Percentiles rank a stretch among this genome's conserved stretches.
Conservation (phyloP, 2,797 vertebrate species). For the Ispidina lecontei region DNA sequence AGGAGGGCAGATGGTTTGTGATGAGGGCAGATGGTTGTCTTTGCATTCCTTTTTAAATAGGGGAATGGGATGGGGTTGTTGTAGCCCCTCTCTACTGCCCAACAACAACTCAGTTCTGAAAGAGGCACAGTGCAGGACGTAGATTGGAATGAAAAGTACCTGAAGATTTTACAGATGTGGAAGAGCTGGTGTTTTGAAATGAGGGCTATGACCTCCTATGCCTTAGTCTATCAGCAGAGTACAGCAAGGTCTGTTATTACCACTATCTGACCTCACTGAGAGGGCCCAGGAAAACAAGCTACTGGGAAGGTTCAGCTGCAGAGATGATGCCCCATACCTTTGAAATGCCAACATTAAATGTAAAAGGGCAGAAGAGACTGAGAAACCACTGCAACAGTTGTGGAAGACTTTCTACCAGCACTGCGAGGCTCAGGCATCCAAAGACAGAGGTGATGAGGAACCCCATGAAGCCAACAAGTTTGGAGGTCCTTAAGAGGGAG, state of each 20-base stretch:
- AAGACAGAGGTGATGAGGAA: slow-evolving; percentile 86
- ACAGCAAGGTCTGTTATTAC: not conserved
- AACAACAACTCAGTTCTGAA: fast-evolving
- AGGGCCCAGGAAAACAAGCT: not conserved
- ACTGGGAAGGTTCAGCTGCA: not conserved
- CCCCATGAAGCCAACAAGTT: slow-evolving; percentile 81
- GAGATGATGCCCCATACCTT: slow-evolving; percentile 75
- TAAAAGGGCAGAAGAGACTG: slow-evolving; percentile 85
- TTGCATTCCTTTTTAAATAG: not conserved
- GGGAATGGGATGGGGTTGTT: not conserved
- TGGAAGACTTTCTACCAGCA: slow-evolving; percentile 83
- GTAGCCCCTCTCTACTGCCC: not conserved
- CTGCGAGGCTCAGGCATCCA: slow-evolving; percentile 82
- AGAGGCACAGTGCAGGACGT: not conserved
- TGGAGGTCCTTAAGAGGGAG: slow-evolving; percentile 87
- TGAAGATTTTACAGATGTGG: not conserved
- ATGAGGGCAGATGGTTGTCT: not conserved
- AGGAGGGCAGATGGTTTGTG: not conserved
- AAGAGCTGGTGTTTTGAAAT: not conserved
- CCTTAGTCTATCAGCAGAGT: not conserved
- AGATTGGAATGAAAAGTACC: not conserved
- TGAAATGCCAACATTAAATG: slow-evolving; percentile 85
- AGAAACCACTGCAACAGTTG: slow-evolving; percentile 81
- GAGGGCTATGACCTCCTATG: not conserved
- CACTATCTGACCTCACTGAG: not conserved